These are phyloP conservation scores for Uloborus plumipes DNA, from an alignment of 2,888 invertebrate genomes.

Conservation along the genomic window DNA sequence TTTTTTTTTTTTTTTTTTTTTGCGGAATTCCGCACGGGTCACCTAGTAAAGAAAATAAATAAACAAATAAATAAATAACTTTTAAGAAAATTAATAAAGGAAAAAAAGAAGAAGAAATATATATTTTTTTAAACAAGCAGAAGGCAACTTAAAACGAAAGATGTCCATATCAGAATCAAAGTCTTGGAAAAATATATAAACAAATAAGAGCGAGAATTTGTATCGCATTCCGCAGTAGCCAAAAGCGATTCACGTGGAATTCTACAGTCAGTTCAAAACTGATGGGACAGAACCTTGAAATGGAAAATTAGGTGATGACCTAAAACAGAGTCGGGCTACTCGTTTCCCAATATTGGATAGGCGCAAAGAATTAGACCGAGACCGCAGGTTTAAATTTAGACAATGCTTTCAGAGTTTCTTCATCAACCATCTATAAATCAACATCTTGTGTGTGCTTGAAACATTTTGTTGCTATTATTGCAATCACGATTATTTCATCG, in stretches of 20 bases:
- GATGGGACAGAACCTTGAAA: slow-evolving; percentile 43
- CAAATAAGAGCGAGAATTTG: too few relatives aligned
- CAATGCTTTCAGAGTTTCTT: slow-evolving; percentile 33
- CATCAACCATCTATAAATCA: slow-evolving; percentile 5
- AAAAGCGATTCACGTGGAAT: background rate
- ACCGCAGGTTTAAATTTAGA: slow-evolving; percentile 40
- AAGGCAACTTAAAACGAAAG: too few relatives aligned
- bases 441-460: background rate
- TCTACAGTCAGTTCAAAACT: background rate
- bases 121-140: too few relatives aligned
- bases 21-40: too few relatives aligned
- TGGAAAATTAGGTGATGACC: slow-evolving; percentile 51
- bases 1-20: too few relatives aligned
- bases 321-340: slow-evolving; percentile 28
- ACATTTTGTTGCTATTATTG: background rate
- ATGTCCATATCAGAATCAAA: too few relatives aligned
- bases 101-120: too few relatives aligned
- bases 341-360: slow-evolving; percentile 34
- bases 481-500: background rate
- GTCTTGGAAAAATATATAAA: too few relatives aligned
- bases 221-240: background rate
- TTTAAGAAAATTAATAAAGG: too few relatives aligned
- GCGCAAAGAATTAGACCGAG: slow-evolving; percentile 42
- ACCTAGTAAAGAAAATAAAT: too few relatives aligned
- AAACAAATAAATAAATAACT: too few relatives aligned